These are phyloP conservation scores for Brachionus manjavacas DNA, from an alignment of 1,140 invertebrate species.

Conservation along the genomic window DNA sequence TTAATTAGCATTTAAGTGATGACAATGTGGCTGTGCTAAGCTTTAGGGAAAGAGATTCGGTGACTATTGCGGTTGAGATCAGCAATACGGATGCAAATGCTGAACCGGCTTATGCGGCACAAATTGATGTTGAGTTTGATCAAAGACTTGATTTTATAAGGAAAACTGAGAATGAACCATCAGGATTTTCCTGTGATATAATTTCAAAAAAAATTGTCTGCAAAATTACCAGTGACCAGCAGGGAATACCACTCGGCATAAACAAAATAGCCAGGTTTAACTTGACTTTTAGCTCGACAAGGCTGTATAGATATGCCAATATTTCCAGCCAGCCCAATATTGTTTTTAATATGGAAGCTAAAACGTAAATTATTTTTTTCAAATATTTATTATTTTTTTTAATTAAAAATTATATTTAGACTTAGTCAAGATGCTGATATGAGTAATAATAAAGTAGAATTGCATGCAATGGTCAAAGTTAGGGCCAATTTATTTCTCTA, in stretches of 20 bases:
- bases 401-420: background rate
- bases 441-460: background rate
- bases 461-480: conserved; percentile 10
- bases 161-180: background rate
- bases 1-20: background rate
- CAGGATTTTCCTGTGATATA: conserved; percentile 20
- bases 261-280: conserved; percentile 29
- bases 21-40: conserved; percentile 4
- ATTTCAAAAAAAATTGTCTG: background rate
- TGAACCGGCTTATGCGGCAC: conserved; percentile 30
- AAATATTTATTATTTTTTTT: background rate
- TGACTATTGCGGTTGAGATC: background rate
- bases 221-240: background rate
- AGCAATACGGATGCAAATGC: background rate
- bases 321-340: conserved; percentile 20
- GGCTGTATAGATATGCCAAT: conserved; percentile 25
- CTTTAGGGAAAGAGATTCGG: conserved; percentile 40
- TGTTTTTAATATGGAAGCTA: conserved; percentile 23
- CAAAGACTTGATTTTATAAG: conserved; percentile 32
- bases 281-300: conserved; percentile 29
- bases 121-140: conserved; percentile 23
- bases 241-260: conserved; percentile 15
- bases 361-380: background rate
- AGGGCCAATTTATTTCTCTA: conserved; percentile 21
- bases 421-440: background rate